These are phyloP conservation scores for Lissocephala sabroskyi DNA, from an alignment of 2,888 invertebrate species.

Conservation along the genomic window DNA sequence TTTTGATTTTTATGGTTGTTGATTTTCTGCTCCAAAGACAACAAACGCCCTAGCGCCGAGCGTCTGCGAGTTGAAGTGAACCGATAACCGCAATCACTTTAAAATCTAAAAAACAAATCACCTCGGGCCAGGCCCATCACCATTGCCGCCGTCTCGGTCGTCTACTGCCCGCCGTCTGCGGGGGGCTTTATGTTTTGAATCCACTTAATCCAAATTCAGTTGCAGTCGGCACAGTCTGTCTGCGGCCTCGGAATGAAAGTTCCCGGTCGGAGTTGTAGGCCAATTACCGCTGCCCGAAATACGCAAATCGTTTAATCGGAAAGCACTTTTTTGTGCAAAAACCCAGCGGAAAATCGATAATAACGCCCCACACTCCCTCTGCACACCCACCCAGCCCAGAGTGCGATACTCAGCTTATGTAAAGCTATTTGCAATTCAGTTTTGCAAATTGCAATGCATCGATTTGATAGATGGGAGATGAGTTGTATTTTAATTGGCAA, in stretches of 20 bases:
- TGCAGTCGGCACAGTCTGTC: no score
- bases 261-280: constrained; percentile 8
- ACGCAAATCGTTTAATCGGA: constrained; percentile 55
- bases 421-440: constrained; percentile 37
- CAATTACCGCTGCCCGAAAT: constrained; percentile 59
- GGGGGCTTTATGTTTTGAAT: no score
- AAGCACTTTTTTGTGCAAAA: constrained; percentile 13
- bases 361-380: constrained; percentile 1
- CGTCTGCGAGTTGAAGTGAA: constrained; percentile 14
- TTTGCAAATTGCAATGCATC: constrained; percentile 43
- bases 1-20: constrained; percentile 21
- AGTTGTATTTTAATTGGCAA: constrained; percentile 55
- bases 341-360: constrained; percentile 16
- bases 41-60: background rate
- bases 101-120: constrained; percentile 64
- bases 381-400: background rate
- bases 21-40: constrained; percentile 15
- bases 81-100: constrained; percentile 54
- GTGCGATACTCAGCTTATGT: constrained; percentile 36
- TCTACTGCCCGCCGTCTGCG: no score
- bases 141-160: no score
- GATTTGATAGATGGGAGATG: constrained; percentile 46
- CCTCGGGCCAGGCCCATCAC: constrained; percentile 34
- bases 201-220: constrained; percentile 59
- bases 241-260: constrained; percentile 50